Evolutionary conservation across 2,888 invertebrate species (phyloP), one percentile per base, ranked within the genome.

Genomic region (Polymixis lichenea): DNA sequence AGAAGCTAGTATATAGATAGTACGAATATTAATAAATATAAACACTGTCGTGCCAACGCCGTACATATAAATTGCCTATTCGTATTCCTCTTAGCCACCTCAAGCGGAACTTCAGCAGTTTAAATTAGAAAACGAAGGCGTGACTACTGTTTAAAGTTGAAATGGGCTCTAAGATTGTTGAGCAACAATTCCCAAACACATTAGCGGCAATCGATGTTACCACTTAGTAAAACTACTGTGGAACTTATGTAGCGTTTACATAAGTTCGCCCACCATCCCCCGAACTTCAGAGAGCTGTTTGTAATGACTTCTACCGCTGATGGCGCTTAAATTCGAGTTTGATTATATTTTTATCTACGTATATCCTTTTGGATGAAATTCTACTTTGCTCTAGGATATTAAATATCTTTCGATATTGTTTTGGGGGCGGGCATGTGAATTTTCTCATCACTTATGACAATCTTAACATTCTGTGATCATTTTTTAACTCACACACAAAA

Each of bases 271-370:
- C 75, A 72, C 65, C 78, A 79, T 77, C 85, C 87, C 83, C 77
- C 78, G 76, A 92, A 89, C 78, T 88, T 84, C 78, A 78, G 86
- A 84, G 89, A 86, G 89, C 89, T 88, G 89, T 92, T 90, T 89
- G 90, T 90, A 92, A 92, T 92, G 89, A 92, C 92, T 92, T 92
- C 79, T 85, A 82, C 87, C 84, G 87, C 87, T 90, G 89, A 89
- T 86, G 86, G 83, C 82, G 71, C 78, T 85, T 83, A 74, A 80
- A 88, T 87, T 83, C 53, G 72, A 86, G 85, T 86, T 87, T 67
- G 65, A 82, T 75, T 83, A 75, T 69, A 82, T 85, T 87, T 88
- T 82, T 80, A 83, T 77, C 75, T 76, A 68, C 77, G 77, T 80
- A 66, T 67, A 62, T 66, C 64, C 61, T 74, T 73, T 66, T 69